Conservation (phyloP, 2,888 invertebrate genomes). For the Trimorus sp. region DNA sequence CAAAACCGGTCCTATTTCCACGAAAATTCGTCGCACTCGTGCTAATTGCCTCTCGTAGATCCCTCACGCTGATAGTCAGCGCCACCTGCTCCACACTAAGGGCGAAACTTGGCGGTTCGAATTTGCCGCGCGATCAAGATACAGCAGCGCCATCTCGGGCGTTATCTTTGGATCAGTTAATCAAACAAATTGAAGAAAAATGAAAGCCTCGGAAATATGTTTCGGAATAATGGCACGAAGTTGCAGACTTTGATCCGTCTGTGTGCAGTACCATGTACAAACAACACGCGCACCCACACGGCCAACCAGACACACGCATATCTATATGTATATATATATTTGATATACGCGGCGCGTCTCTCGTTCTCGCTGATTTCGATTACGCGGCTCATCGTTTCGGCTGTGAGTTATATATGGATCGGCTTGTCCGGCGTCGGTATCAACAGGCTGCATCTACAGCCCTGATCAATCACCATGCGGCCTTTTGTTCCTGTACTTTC, state of each 20-base stretch:
- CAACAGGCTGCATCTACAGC: conserved; percentile 77
- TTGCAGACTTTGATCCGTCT: conserved; percentile 52
- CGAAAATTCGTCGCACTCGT: no score
- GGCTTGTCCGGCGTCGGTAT: conserved; percentile 73
- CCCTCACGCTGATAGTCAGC: no score
- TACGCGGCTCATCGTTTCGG: conserved; percentile 56
- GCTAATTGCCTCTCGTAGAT: no score
- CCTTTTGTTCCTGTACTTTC: conserved; percentile 78
- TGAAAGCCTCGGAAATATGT: conserved; percentile 38
- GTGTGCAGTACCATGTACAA: background rate
- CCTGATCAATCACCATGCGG: conserved; percentile 77
- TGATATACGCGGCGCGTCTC: conserved; percentile 40
- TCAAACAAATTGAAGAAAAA: conserved; percentile 57
- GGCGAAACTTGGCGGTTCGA: conserved; percentile 6
- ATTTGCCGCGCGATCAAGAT: conserved; percentile 29
- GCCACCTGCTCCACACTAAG: background rate
- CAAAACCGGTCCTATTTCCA: no score
- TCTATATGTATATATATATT: conserved; percentile 40
- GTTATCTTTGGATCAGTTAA: conserved; percentile 50
- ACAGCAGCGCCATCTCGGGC: conserved; percentile 15
- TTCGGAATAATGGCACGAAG: conserved; percentile 44
- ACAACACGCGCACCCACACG: no score
- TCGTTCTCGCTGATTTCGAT: conserved; percentile 48
- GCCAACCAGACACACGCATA: no score
- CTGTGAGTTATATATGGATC: conserved; percentile 69